Evolutionary conservation across 2,113 vertebrate genomes (phyloP).

Genomic region (Phodopus roborovskii): DNA sequence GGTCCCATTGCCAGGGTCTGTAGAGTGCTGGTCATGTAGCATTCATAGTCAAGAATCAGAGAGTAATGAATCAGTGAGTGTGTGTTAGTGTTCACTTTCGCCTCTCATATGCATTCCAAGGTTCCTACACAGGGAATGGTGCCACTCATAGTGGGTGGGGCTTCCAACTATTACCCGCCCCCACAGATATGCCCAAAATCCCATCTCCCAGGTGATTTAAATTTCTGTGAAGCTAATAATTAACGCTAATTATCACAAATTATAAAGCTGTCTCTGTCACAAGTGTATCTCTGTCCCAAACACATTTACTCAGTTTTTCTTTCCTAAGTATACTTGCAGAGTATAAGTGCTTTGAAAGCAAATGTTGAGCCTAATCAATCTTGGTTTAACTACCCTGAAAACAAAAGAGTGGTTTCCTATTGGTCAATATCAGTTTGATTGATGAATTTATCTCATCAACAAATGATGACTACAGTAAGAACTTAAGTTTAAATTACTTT

Average conservation of each 20-base stretch:
- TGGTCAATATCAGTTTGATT: background rate
- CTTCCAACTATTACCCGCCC: background rate
- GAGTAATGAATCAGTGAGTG: too few species aligned
- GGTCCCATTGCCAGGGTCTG: background rate
- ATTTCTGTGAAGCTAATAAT: background rate
- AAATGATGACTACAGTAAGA: background rate
- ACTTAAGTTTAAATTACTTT: background rate
- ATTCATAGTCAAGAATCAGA: background rate
- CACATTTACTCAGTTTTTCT: background rate
- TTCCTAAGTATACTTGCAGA: background rate
- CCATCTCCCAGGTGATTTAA: background rate
- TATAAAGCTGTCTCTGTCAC: background rate
- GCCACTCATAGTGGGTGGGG: too few species aligned
- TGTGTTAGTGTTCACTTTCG: background rate
- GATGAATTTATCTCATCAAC: background rate
- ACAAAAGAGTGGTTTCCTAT: background rate
- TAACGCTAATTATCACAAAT: background rate
- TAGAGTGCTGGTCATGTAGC: background rate
- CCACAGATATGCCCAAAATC: background rate
- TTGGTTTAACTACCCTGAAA: slow-evolving; percentile 1
- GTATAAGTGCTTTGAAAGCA: background rate
- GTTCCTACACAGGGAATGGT: background rate
- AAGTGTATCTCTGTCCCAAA: background rate
- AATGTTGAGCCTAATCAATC: background rate
- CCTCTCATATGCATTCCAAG: background rate